phyloP scores from a whole-genome alignment of 2,113 vertebrate species.

The Arvicanthis niloticus region DNA sequence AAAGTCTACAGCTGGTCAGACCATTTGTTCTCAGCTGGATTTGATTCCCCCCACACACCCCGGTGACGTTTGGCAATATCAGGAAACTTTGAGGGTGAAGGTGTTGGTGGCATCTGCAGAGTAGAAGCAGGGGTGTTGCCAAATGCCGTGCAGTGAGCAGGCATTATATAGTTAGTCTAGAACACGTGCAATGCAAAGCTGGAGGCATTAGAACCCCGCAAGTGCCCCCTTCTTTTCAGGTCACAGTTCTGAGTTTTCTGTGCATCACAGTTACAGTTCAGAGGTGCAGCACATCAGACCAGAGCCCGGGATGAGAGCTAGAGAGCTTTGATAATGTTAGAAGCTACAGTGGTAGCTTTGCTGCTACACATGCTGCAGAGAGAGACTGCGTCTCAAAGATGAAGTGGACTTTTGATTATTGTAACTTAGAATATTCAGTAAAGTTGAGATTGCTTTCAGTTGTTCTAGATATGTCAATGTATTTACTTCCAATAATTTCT shows the following conservation, averaged over 20 bases:
- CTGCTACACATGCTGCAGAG: not conserved
- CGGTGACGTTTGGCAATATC: not conserved
- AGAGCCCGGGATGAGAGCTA: not conserved
- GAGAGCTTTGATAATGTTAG: not conserved
- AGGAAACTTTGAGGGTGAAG: not conserved
- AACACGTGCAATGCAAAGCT: not conserved
- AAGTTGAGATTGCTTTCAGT: not conserved
- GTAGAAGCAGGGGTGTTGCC: not conserved
- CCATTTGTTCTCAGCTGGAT: not conserved
- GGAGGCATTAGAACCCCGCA: not conserved
- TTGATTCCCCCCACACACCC: not conserved
- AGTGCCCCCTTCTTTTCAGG: not conserved
- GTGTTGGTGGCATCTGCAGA: not conserved
- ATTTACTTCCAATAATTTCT: not conserved
- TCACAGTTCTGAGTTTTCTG: not conserved
- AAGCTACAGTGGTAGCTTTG: not conserved
- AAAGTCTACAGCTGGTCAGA: not conserved
- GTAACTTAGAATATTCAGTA: slow-evolving; percentile 28
- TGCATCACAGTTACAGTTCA: not conserved
- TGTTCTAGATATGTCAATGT: not conserved
- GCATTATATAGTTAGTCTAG: too few relatives aligned
- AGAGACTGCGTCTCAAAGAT: not conserved
- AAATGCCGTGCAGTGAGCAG: not conserved
- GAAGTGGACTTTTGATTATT: slow-evolving; percentile 9
- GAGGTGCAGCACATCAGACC: not conserved